phyloP scores from a whole-genome alignment of 2,113 vertebrate genomes.

The Thamnaconus septentrionalis region DNA sequence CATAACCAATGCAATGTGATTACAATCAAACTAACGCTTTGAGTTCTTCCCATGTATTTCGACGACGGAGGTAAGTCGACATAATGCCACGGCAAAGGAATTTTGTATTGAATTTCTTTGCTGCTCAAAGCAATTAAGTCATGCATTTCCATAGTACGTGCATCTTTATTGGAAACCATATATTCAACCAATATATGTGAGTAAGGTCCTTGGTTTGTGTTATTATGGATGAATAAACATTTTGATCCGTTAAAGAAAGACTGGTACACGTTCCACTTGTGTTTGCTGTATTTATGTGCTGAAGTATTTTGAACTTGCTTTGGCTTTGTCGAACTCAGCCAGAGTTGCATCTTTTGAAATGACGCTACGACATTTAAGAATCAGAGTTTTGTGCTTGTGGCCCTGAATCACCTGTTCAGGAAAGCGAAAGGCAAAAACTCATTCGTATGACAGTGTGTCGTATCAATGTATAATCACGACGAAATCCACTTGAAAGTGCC shows the following conservation, averaged over 20 bases:
- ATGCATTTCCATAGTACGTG: constrained; percentile 15
- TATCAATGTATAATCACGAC: no score
- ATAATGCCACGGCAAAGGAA: constrained; percentile 52
- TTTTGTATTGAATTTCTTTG: constrained; percentile 66
- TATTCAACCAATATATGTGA: constrained; percentile 73
- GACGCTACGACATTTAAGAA: no score
- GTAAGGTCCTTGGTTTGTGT: constrained; percentile 34
- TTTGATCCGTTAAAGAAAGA: not conserved
- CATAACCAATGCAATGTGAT: constrained; percentile 8
- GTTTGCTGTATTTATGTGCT: constrained; percentile 11
- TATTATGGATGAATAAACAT: constrained; percentile 15
- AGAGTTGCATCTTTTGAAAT: no score
- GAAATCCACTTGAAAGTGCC: no score
- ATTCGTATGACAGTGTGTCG: no score
- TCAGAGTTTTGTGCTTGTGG: no score
- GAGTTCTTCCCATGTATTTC: constrained; percentile 21
- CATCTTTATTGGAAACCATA: constrained; percentile 58
- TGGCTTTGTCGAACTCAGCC: no score
- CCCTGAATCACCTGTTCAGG: no score
- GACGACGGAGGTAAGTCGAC: constrained; percentile 62
- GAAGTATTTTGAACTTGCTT: no score
- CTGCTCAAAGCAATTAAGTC: constrained; percentile 28
- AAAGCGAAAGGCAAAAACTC: no score
- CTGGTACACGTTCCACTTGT: not conserved
- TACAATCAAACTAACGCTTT: constrained; percentile 7